A percentile compares a stretch with the other conserved stretches of the same genome.
phyloP scores from a whole-genome alignment of 2,888 invertebrate species.

The Drosophila putrida region DNA sequence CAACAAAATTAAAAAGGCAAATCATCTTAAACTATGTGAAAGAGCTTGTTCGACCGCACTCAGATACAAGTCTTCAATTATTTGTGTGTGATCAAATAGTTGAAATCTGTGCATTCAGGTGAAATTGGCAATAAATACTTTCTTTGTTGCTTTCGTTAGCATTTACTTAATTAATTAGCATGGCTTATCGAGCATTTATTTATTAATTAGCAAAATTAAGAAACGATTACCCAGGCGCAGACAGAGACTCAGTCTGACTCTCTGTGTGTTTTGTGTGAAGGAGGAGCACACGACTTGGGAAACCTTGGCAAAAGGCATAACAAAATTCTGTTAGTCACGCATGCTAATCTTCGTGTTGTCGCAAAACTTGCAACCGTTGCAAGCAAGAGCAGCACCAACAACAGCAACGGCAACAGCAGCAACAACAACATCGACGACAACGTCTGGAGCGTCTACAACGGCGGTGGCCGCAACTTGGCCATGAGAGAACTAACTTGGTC shows the following conservation, averaged over 20 bases:
- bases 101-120: not conserved
- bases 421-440: slow-evolving; percentile 41
- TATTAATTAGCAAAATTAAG: slow-evolving; percentile 85
- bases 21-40: slow-evolving; percentile 44
- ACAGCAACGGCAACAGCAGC: slow-evolving; percentile 41
- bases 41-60: slow-evolving; percentile 22
- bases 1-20: slow-evolving; percentile 55
- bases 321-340: slow-evolving; percentile 83
- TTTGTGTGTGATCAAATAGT: slow-evolving; percentile 15
- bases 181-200: slow-evolving; percentile 81
- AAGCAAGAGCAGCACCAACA: slow-evolving; percentile 50
- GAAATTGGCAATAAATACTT: slow-evolving; percentile 9
- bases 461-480: slow-evolving; percentile 68
- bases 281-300: slow-evolving; percentile 62
- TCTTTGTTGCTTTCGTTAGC: not conserved
- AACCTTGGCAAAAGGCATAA: slow-evolving; percentile 52
- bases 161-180: slow-evolving; percentile 75
- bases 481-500: slow-evolving; percentile 21
- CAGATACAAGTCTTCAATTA: slow-evolving; percentile 26
- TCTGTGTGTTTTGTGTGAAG: slow-evolving; percentile 6
- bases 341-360: slow-evolving; percentile 82
- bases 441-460: slow-evolving; percentile 44
- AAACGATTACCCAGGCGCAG: slow-evolving; percentile 79
- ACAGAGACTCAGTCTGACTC: slow-evolving; percentile 20
- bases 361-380: slow-evolving; percentile 74